phyloP scores from a whole-genome alignment of 2,797 vertebrate genomes.

The Pachyuromys duprasi region DNA sequence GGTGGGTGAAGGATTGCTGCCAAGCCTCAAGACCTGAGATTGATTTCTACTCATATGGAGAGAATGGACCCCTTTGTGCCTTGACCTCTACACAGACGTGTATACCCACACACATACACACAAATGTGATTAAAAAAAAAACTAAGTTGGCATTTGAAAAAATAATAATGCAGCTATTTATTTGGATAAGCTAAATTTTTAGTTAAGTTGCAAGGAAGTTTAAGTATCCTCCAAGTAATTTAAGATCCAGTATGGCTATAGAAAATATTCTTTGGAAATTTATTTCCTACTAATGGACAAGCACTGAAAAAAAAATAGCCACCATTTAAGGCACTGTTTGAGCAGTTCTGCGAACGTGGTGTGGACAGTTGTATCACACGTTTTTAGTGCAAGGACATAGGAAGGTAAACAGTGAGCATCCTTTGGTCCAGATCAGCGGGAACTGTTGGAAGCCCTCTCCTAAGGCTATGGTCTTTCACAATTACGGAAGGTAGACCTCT shows the following conservation, averaged over 20 bases:
- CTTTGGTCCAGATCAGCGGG: background rate
- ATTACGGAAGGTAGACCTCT: background rate
- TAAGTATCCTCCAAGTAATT: background rate
- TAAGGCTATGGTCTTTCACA: background rate
- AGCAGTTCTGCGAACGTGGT: background rate
- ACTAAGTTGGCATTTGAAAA: background rate
- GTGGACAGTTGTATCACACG: background rate
- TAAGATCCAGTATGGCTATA: no score
- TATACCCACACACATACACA: background rate
- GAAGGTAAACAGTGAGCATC: no score
- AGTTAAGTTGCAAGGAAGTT: background rate
- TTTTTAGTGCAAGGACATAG: background rate
- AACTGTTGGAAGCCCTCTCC: no score
- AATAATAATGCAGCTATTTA: background rate
- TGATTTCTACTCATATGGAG: background rate
- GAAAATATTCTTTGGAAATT: background rate
- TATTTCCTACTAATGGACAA: background rate
- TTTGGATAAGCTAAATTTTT: background rate
- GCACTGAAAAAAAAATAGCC: background rate
- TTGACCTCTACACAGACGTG: background rate
- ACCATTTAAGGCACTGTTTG: background rate
- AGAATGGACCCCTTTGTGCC: background rate
- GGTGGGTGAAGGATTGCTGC: background rate
- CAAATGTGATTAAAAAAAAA: background rate
- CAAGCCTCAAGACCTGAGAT: background rate